phyloP scores from a whole-genome alignment of 1,140 invertebrate genomes.

The Psilanteris sp. region DNA sequence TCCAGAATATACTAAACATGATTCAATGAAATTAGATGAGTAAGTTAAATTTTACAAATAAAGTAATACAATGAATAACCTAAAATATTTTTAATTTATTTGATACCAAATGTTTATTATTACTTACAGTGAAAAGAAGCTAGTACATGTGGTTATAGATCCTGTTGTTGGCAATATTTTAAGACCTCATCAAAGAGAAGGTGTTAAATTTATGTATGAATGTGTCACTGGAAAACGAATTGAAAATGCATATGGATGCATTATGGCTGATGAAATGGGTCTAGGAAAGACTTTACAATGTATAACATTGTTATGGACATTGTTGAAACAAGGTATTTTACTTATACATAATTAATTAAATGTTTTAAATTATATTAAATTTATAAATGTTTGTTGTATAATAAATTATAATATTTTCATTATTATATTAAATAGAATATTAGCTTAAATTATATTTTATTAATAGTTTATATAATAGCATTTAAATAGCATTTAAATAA shows the following conservation, averaged over 20 bases:
- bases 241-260: slow-evolving; percentile 93
- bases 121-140: slow-evolving; percentile 70
- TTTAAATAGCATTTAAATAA: too few species aligned
- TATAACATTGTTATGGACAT: slow-evolving; percentile 97
- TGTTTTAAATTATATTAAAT: too few species aligned
- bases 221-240: slow-evolving; percentile 97
- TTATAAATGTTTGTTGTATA: too few species aligned
- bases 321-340: slow-evolving; percentile 86
- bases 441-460: too few species aligned
- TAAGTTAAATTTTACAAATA: slow-evolving; percentile 78
- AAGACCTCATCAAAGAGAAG: slow-evolving; percentile 98
- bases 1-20: slow-evolving; percentile 89
- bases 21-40: slow-evolving; percentile 88
- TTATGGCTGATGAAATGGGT: slow-evolving; percentile 99
- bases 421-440: too few species aligned
- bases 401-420: too few species aligned
- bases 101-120: too few species aligned
- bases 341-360: not conserved
- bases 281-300: slow-evolving; percentile 98
- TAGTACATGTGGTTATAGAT: slow-evolving; percentile 86
- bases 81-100: too few species aligned
- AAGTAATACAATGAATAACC: too few species aligned
- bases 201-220: slow-evolving; percentile 99
- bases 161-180: slow-evolving; percentile 93
- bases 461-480: too few species aligned